phyloP scores from a whole-genome alignment of 1,140 invertebrate genomes.

The Drosophila pseudoananassae region DNA sequence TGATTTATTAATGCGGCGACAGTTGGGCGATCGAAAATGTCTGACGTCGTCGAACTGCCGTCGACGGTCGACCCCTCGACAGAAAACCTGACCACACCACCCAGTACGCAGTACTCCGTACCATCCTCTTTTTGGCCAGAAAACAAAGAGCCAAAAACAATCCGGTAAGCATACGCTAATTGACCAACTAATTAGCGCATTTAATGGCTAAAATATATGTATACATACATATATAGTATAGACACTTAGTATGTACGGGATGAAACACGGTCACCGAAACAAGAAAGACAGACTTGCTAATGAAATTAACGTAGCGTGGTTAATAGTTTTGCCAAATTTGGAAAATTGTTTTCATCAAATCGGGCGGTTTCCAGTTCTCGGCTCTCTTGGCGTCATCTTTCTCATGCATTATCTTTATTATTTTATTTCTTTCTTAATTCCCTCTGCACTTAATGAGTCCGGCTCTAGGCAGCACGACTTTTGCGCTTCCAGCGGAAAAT shows the following conservation, averaged over 20 bases:
- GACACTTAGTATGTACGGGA: conserved; percentile 11
- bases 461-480: conserved; percentile 38
- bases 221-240: not conserved
- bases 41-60: conserved; percentile 45
- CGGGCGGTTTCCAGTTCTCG: conserved; percentile 22
- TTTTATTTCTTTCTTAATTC: conserved; percentile 68
- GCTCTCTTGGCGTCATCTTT: conserved; percentile 18
- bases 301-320: conserved; percentile 80
- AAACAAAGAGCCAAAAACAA: conserved; percentile 53
- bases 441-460: conserved; percentile 54
- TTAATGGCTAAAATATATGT: conserved; percentile 61
- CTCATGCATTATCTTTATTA: conserved; percentile 28
- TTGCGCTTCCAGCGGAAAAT: conserved; percentile 45
- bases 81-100: conserved; percentile 4
- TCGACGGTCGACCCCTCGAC: not conserved
- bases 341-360: conserved; percentile 66
- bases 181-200: conserved; percentile 75
- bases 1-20: conserved; percentile 73
- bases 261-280: conserved; percentile 67
- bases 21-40: conserved; percentile 41
- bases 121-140: conserved; percentile 10
- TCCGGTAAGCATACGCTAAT: conserved; percentile 75
- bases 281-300: conserved; percentile 62
- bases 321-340: conserved; percentile 80
- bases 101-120: not conserved